These are phyloP conservation scores for Campodea augens DNA, from an alignment of 1,140 invertebrate species.

Conservation along the genomic window DNA sequence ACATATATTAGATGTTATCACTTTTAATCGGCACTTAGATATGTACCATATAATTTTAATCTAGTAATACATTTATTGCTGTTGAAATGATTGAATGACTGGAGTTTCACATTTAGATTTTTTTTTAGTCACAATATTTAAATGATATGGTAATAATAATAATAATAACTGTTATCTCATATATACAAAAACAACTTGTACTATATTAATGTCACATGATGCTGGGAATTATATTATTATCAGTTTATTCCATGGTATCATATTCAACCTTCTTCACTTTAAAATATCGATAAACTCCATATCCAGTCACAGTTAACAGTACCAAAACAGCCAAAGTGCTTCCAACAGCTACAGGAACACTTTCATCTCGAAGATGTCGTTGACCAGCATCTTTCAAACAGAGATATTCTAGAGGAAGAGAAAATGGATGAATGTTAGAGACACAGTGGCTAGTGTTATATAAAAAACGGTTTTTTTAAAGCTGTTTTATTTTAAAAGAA, in stretches of 20 bases:
- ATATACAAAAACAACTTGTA: not conserved
- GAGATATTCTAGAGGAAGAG: constrained; percentile 12
- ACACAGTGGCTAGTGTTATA: too few relatives aligned
- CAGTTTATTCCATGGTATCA: constrained; percentile 67
- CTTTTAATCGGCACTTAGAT: too few relatives aligned
- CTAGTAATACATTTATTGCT: too few relatives aligned
- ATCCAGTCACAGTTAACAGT: constrained; percentile 56
- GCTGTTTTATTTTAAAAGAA: too few relatives aligned
- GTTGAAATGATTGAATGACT: not conserved
- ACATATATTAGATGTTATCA: too few relatives aligned
- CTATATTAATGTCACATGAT: not conserved
- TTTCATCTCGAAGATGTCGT: constrained; percentile 39
- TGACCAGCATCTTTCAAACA: constrained; percentile 16
- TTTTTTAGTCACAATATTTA: not conserved
- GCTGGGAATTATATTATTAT: not conserved
- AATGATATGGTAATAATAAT: not conserved
- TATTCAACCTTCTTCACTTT: constrained; percentile 81
- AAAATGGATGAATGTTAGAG: too few relatives aligned
- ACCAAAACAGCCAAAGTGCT: constrained; percentile 63
- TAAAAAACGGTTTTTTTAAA: too few relatives aligned
- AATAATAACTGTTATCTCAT: not conserved
- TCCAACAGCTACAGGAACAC: constrained; percentile 67
- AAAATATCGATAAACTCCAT: constrained; percentile 67
- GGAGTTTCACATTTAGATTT: not conserved
- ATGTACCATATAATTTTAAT: too few relatives aligned